phyloP scores from a whole-genome alignment of 2,888 invertebrate species.

The Gymnocheta viridis region DNA sequence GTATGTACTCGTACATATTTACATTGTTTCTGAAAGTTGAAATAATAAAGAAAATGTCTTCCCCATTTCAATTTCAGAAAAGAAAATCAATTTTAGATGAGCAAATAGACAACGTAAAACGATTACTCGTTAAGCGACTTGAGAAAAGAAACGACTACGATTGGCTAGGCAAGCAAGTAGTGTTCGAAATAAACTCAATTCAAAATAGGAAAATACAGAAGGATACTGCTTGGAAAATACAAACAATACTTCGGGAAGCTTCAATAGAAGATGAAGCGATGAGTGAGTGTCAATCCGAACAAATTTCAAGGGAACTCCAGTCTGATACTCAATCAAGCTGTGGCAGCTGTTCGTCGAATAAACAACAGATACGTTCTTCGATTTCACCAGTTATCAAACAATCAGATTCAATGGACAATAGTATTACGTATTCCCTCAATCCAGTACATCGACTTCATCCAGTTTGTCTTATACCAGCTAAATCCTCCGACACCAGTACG shows the following conservation, averaged over 20 bases:
- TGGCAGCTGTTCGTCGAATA: neutral
- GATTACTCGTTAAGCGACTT: neutral
- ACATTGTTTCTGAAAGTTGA: no score
- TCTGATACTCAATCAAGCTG: neutral
- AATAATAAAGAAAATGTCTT: neutral
- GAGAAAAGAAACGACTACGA: constrained; percentile 11
- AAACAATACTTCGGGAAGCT: constrained; percentile 39
- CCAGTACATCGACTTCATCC: neutral
- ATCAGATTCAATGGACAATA: neutral
- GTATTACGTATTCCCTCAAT: neutral
- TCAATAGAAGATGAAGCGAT: constrained; percentile 3
- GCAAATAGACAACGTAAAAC: neutral
- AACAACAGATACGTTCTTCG: neutral
- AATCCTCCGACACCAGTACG: neutral
- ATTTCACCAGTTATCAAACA: neutral
- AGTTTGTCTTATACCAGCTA: neutral
- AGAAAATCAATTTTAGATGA: neutral
- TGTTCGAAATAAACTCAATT: constrained; percentile 25
- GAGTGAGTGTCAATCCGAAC: neutral
- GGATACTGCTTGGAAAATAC: constrained; percentile 51
- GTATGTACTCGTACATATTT: no score
- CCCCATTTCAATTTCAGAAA: neutral
- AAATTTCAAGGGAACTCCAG: neutral
- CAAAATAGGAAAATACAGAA: constrained; percentile 18
- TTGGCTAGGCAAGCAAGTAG: constrained; percentile 45